A percentile compares a stretch with the other conserved stretches of the same genome.
Conservation (phyloP, 2,888 invertebrate genomes). For the Norana najaformis region DNA sequence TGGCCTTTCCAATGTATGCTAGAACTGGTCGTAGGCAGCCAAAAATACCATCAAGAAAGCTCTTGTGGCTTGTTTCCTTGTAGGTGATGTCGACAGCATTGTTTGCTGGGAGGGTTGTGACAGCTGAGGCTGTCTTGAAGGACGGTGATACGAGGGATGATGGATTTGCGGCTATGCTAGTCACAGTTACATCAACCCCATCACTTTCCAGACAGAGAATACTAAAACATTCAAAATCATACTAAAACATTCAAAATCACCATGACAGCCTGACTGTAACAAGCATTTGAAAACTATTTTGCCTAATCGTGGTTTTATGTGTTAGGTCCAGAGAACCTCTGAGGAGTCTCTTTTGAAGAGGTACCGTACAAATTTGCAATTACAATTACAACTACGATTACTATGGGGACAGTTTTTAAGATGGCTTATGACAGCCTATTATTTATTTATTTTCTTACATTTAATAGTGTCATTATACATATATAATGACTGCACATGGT, state of each 20-base stretch:
- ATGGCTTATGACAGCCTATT: too few relatives aligned
- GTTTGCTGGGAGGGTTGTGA: conserved; percentile 49
- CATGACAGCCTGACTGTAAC: not conserved
- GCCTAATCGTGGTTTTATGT: too few relatives aligned
- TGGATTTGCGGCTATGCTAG: conserved; percentile 31
- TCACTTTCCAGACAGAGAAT: conserved; percentile 32
- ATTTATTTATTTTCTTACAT: too few relatives aligned
- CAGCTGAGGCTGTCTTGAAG: conserved; percentile 53
- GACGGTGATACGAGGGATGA: conserved; percentile 30
- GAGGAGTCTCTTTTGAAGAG: too few relatives aligned
- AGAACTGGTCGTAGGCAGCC: conserved; percentile 86
- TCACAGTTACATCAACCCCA: conserved; percentile 30
- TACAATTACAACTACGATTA: too few relatives aligned
- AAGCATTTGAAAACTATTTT: too few relatives aligned
- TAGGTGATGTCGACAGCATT: conserved; percentile 21
- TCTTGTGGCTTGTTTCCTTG: conserved; percentile 37
- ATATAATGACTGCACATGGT: too few relatives aligned
- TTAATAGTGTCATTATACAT: too few relatives aligned
- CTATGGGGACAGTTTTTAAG: not conserved
- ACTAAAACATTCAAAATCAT: not conserved
- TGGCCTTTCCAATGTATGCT: conserved; percentile 77
- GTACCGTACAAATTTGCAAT: too few relatives aligned
- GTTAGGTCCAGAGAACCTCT: too few relatives aligned
- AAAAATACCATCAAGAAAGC: conserved; percentile 71
- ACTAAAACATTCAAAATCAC: too few relatives aligned